Evolutionary conservation across 2,797 vertebrate species (phyloP), one percentile per base, ranked within the genome.

Genomic region (Diceros bicornis): DNA sequence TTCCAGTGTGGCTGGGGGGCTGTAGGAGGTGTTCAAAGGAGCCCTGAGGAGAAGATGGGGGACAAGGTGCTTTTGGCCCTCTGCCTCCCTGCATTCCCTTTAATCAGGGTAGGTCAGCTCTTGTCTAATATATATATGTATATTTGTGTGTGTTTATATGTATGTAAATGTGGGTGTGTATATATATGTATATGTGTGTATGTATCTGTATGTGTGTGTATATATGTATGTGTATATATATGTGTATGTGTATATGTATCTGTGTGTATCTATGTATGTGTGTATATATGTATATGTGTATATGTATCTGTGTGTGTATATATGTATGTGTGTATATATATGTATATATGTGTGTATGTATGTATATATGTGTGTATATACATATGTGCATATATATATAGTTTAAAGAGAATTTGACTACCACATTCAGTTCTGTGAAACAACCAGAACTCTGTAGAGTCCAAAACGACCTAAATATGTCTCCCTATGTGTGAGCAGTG

Each of bases 1-100:
- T 50, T 3, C 6, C 25, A 34, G 23, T 0, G 0, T 3, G 8
- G 14, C 55, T 44, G 9, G 27, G 27, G 34, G 11, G 64, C 41
- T 41, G 18, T 2, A 12, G n/a, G 68, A 14, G 7, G 29, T 0
- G 1, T n/a, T 52, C 37, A 34, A 13, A 34, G 32, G 18, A 20
- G 47, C 47, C 13, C 72, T 20, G 32, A 86, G 47, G 57, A 72
- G 50, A 62, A 64, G 57, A 37, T 4, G 4, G 55, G 20, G 47
- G 44, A 52, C 23, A 71, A 32, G 55, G 47, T 47, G 27, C 12
- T 85, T 86, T 62, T 71, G 57, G 16, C 0, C 17, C 27, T 95
- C 52, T 1, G 20, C 50, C 41, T 94, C 32, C 14, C 12, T 4
- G 23, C 5, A 20, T 10, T 7, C 44, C 32, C 32, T 44, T 75